Base-by-base conservation (phyloP, 2,888 invertebrate genomes). In the Ditula angustiorana region DNA sequence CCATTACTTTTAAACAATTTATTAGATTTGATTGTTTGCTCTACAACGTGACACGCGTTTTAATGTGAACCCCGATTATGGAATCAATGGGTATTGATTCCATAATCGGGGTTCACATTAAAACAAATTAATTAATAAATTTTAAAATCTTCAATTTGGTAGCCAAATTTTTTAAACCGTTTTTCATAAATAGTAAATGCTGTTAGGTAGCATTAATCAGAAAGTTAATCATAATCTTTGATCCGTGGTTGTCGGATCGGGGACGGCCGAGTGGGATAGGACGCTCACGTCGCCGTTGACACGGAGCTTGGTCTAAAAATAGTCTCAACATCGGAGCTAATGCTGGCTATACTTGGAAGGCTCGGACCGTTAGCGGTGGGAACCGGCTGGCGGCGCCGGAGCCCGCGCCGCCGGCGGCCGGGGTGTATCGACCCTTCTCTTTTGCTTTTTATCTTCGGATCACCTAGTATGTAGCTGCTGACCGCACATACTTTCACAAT, bases 271-370 rank as follows among this genome's bases (percentile, higher is more conserved):
- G 53, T 19, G 13, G 21, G 58, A 28, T 35, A 24, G 11, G 53
- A 46, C 21, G 63, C 58, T 44, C 44, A 23, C 53, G 46, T 24
- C 64, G 26, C 35, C 53, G 69, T 63, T 70, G 69, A 71, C 68
- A 71, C 69, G 72, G 60, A 74, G 72, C 72, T 67, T 67, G 76
- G 52, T 79, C 85, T 87, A 88, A 79, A 87, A 87, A 88, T 88
- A 88, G 78, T 67, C 60, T 46, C 66, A 35, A 76, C 75, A 73
- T 72, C 74, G 74, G 75, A 75, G 79, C 80, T 85, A 83, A 82
- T 80, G 78, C 76, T 75, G 76, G 80, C 81, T 83, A 79, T 85
- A 85, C 85, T 84, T 84, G 86, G 84, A 87, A 86, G 80, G 79
- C 77, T 75, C 69, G 78, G 71, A 83, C 85, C 86, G 87, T 87